A percentile compares a stretch with the other conserved stretches of the same genome.
These are phyloP conservation scores for Redunca redunca DNA, from an alignment of 2,113 vertebrate species.

Conservation along the genomic window DNA sequence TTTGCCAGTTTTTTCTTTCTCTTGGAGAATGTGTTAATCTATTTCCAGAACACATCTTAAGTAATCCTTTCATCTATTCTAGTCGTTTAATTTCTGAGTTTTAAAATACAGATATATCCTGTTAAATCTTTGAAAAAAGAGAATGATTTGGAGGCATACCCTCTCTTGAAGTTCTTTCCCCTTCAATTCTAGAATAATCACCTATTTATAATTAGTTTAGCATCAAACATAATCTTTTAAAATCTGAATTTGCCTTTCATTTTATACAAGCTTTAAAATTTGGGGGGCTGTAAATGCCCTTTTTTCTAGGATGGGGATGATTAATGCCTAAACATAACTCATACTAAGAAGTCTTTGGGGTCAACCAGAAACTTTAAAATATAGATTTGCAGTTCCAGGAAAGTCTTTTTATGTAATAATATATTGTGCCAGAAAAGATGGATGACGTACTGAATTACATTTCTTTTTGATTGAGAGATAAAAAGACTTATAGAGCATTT, in stretches of 20 bases:
- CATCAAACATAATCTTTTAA: neutral
- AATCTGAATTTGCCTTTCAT: neutral
- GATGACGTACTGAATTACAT: neutral
- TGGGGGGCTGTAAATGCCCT: neutral
- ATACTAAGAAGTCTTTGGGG: neutral
- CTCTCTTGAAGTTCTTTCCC: neutral
- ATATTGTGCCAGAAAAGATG: neutral
- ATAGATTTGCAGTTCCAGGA: neutral
- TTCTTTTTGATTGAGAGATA: neutral
- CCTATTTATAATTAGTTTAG: neutral
- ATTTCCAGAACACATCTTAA: neutral
- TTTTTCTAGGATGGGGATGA: neutral
- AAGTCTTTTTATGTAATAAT: neutral
- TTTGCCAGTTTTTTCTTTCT: slow-evolving; percentile 32
- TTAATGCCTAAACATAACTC: neutral
- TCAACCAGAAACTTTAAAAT: neutral
- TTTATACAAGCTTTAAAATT: neutral
- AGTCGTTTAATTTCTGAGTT: slow-evolving; percentile 15
- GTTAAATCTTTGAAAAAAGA: neutral
- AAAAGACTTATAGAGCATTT: neutral
- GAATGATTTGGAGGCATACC: neutral
- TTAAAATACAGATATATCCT: neutral
- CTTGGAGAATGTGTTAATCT: neutral
- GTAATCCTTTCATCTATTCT: neutral
- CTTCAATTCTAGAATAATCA: neutral